Base-by-base conservation (phyloP, 2,888 invertebrate genomes). In the Himalopsyche japonica region DNA sequence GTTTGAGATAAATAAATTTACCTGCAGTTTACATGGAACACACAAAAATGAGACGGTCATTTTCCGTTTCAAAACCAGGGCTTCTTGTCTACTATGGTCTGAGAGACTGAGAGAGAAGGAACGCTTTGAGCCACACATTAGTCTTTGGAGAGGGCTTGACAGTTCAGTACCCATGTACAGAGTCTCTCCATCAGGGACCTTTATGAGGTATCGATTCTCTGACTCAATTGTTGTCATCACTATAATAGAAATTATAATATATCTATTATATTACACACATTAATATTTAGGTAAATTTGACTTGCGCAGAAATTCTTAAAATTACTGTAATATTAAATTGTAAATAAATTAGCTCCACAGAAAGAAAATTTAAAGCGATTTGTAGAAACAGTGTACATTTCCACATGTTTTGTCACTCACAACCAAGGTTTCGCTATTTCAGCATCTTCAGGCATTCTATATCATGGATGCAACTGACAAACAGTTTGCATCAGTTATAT, bases 1-100 rank as follows among this genome's bases (percentile, higher is more conserved):
- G 10, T 37, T 37, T 43, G 43, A 15, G 2, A 10, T 12, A 1
- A 27, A 27, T 34, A 32, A 20, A 34, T 27, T 79, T 87, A 94
- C 95, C 93, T 96, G 96, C 86, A 96, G 90, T 89, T 94, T 94
- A 88, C 95, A 95, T 85, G 95, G 95, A 88, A 95, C 96, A 88
- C 94, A 94, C 87, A 95, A 95, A 0, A 93, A 93, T 0, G 95
- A 94, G 81, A 95, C 94, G 0, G 96, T 95, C 0, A 97, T 91
- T 76, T 95, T 93, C 87, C 97, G 92, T 85, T 92, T 90, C 76
- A 98, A 91, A 84, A 95, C 93, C 89, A 98, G 93, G 0, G 97
- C 96, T 89, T 97, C 97, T 88, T 96, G 96, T 86, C 96, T 94
- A n/a, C 95, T 94, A 89, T 94, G 95, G 90, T 98, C 98, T 86